Base-by-base conservation (phyloP, 2,113 vertebrate species). In the Rana temporaria region DNA sequence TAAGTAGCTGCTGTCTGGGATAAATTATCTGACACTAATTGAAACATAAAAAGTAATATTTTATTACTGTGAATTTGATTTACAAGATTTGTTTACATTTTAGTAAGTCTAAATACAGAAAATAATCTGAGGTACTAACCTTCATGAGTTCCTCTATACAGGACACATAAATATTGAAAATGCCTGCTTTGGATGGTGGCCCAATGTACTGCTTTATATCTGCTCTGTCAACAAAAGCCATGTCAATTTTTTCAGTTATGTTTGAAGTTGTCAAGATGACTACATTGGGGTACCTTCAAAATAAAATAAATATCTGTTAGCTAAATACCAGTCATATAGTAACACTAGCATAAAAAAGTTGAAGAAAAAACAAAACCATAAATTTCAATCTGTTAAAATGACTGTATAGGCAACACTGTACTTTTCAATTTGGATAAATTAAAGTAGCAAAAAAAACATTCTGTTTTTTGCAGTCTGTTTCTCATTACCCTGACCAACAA, bases 181-280 rank as follows among this genome's bases (percentile, higher is more conserved):
- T 95, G 86, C 96, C 98, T 16, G 94, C 92, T 9, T 89, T 87
- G 0, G 97, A 97, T 0, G 98, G 98, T 0, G 93, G 96, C 16
- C 98, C 98, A 1, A 99, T 94, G 72, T 98, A 99, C 84, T 99
- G 98, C 86, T 97, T 97, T 89, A 99, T 98, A 89, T 99, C 98
- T 4, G 98, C 98, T 87, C 98, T 90, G 90, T 99, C 98, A 88
- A 99, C 95, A 84, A 99, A 99, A 17, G 98, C 98, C 93, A 96
- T 86, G 83, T 99, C 98, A 14, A 99, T 99, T 91, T 96, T 97
- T 85, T 98, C 95, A 0, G 98, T 99, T 86, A 99, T 95, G 72
- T 99, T 99, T 84, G 98, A 99, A 12, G 98, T 99, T 0, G 98
- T 98, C 87, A 99, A 90, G 81, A 99, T 98, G 86, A 99, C 95